Percentiles rank a stretch among this genome's conserved stretches.
phyloP scores from a whole-genome alignment of 2,888 invertebrate genomes.

The Cordylochernes scorpioides region DNA sequence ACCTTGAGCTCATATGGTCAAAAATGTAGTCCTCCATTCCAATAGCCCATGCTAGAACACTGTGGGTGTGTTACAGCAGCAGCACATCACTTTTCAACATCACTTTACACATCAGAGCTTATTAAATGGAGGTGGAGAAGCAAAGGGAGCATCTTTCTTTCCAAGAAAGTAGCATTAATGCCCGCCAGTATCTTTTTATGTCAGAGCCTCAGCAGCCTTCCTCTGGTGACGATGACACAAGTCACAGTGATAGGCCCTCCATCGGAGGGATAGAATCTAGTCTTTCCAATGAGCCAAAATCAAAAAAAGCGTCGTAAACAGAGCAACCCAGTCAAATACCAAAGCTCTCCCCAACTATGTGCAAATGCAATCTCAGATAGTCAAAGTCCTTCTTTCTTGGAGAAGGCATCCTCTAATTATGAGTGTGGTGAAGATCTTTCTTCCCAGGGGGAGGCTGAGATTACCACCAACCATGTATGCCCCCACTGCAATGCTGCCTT shows the following conservation, averaged over 20 bases:
- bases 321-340: conserved; percentile 51
- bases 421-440: neutral
- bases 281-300: too few relatives aligned
- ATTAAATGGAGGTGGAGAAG: neutral
- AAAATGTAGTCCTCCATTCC: too few relatives aligned
- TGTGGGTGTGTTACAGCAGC: too few relatives aligned
- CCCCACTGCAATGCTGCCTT: conserved; percentile 23
- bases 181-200: too few relatives aligned
- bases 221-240: too few relatives aligned
- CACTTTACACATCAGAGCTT: too few relatives aligned
- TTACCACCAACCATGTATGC: conserved; percentile 9
- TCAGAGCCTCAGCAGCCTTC: too few relatives aligned
- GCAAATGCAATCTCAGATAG: conserved; percentile 15
- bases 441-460: neutral
- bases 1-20: too few relatives aligned
- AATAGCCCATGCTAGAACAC: too few relatives aligned
- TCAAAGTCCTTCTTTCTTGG: conserved; percentile 1
- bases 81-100: too few relatives aligned
- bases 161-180: neutral
- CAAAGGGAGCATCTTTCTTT: neutral
- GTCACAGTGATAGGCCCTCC: too few relatives aligned
- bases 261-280: too few relatives aligned
- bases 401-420: neutral
- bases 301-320: conserved; percentile 76
- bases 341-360: conserved; percentile 6